These are phyloP conservation scores for Drosophila murphyi DNA, from an alignment of 1,140 invertebrate species.

Conservation along the genomic window DNA sequence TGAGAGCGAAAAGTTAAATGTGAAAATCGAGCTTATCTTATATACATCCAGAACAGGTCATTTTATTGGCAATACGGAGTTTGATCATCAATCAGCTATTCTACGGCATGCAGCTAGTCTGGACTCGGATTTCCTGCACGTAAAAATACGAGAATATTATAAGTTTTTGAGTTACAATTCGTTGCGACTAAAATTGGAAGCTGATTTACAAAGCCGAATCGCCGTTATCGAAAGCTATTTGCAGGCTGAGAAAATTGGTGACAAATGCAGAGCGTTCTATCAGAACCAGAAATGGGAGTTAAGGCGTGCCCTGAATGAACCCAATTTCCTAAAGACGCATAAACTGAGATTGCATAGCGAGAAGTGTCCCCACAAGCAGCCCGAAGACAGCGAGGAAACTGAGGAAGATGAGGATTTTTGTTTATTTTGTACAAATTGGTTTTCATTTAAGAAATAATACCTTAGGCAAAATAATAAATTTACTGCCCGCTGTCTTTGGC, in stretches of 20 bases:
- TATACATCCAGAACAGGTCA: slow-evolving; percentile 4
- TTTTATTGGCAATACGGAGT: slow-evolving; percentile 30
- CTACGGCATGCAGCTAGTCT: neutral
- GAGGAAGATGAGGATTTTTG: neutral
- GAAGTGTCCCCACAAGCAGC: neutral
- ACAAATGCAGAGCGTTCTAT: slow-evolving; percentile 12
- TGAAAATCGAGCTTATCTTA: neutral
- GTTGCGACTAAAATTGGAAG: slow-evolving; percentile 28
- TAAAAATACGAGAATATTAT: slow-evolving; percentile 9
- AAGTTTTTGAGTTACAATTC: slow-evolving; percentile 23
- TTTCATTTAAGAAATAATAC: neutral
- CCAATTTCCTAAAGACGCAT: slow-evolving; percentile 8
- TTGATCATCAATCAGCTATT: neutral
- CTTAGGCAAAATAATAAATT: too few species aligned
- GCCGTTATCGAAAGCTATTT: slow-evolving; percentile 18
- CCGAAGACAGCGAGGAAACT: neutral
- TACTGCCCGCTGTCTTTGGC: too few species aligned
- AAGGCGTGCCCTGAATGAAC: neutral
- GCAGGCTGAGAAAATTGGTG: neutral
- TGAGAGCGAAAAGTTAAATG: neutral
- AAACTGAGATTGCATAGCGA: slow-evolving; percentile 5
- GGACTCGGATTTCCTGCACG: neutral
- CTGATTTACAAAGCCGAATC: slow-evolving; percentile 13
- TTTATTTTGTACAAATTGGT: neutral
- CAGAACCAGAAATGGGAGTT: slow-evolving; percentile 1